Evolutionary conservation across 2,797 vertebrate genomes (phyloP).

Genomic region (Anas georgica): DNA sequence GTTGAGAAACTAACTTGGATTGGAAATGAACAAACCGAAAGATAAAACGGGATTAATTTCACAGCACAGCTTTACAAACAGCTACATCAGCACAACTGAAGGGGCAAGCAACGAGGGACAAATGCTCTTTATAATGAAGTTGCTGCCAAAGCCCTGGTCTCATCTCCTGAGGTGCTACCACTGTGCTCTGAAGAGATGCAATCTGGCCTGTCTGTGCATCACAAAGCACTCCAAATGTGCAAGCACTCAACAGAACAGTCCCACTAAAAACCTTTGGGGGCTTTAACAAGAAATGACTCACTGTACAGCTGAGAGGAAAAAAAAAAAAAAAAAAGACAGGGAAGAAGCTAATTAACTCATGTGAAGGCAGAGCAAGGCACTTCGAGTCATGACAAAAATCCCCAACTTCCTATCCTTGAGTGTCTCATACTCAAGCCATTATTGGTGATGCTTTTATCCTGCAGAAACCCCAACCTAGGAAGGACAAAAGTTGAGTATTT

Average conservation of each 20-base stretch:
- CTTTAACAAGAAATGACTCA: background rate
- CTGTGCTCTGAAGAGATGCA: background rate
- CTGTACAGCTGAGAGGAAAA: background rate
- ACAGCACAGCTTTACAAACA: background rate
- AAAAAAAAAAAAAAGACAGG: background rate
- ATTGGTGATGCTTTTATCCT: background rate
- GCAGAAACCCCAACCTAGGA: background rate
- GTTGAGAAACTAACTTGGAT: background rate
- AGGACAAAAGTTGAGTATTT: background rate
- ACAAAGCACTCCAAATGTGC: background rate
- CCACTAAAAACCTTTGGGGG: background rate
- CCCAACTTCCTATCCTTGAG: background rate
- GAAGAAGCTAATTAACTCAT: background rate
- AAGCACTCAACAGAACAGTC: background rate
- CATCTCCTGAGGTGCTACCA: background rate
- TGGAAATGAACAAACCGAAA: no score
- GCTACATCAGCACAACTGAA: background rate
- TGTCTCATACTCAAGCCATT: background rate
- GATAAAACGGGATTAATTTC: background rate
- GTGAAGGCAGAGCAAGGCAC: background rate
- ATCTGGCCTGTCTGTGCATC: background rate
- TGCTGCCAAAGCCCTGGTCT: background rate
- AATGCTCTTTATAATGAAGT: background rate
- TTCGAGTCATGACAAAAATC: fast-evolving
- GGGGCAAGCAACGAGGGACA: background rate